phyloP scores from a whole-genome alignment of 2,797 vertebrate genomes.

The Megalops cyprinoides region DNA sequence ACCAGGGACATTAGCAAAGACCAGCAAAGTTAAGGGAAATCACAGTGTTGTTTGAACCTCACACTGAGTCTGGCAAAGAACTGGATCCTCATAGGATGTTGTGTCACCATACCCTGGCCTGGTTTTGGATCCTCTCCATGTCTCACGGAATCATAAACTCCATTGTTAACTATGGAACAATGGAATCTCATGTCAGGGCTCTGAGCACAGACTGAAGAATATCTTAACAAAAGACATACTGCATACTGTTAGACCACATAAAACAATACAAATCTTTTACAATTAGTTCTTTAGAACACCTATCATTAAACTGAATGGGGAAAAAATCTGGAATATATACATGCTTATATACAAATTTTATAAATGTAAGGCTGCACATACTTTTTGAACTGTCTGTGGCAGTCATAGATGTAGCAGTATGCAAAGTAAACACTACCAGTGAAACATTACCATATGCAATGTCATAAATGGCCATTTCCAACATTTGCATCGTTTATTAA shows the following conservation, averaged over 20 bases:
- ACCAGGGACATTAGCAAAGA: neutral
- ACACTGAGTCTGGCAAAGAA: slow-evolving; percentile 44
- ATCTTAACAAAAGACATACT: neutral
- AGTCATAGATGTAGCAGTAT: neutral
- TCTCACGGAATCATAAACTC: neutral
- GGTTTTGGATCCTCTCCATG: slow-evolving; percentile 21
- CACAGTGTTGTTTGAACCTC: neutral
- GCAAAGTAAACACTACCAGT: neutral
- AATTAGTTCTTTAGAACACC: no score
- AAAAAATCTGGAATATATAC: no score
- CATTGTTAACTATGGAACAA: neutral
- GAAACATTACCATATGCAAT: no score
- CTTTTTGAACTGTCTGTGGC: no score
- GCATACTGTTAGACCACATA: neutral
- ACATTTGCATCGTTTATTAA: neutral
- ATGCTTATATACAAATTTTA: no score
- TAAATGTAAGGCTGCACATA: no score
- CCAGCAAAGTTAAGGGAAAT: neutral
- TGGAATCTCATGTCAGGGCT: neutral
- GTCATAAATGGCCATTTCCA: neutral
- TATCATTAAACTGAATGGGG: no score
- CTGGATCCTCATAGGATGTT: neutral
- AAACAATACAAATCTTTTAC: no score
- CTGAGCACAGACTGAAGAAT: neutral
- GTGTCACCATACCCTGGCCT: slow-evolving; percentile 22